phyloP scores from a whole-genome alignment of 2,797 vertebrate genomes.

The Neosilurus mollespiculum region DNA sequence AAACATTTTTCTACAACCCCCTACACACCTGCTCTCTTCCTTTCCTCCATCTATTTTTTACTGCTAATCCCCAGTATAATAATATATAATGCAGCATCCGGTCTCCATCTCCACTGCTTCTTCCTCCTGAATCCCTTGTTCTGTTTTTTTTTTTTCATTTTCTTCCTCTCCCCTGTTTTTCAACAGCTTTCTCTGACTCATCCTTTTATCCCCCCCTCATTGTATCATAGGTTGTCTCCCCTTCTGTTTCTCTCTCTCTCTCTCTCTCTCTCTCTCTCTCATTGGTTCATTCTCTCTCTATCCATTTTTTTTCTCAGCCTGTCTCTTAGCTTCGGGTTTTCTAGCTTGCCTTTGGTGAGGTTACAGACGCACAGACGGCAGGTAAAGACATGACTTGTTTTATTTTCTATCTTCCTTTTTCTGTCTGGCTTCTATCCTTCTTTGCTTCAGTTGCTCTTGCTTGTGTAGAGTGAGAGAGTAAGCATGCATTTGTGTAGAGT shows the following conservation, averaged over 20 bases:
- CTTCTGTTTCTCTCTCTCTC: constrained; percentile 48
- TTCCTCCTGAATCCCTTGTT: constrained; percentile 41
- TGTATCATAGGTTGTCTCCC: constrained; percentile 57
- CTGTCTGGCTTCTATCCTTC: not conserved
- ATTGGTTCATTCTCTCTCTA: constrained; percentile 43
- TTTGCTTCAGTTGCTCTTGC: constrained; percentile 16
- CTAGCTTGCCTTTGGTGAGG: constrained; percentile 63
- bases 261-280: constrained; percentile 51
- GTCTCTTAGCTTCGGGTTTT: constrained; percentile 61
- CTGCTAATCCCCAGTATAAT: constrained; percentile 41
- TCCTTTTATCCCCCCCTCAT: constrained; percentile 66
- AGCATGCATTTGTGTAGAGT: not conserved
- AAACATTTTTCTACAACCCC: too few relatives aligned
- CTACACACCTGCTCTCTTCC: too few relatives aligned
- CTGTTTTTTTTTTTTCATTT: constrained; percentile 40
- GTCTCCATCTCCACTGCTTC: constrained; percentile 45
- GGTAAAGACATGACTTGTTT: constrained; percentile 64
- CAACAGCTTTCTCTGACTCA: constrained; percentile 70
- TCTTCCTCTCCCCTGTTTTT: constrained; percentile 50
- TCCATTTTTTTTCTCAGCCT: too few relatives aligned
- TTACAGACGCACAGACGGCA: constrained; percentile 65
- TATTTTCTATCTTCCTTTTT: constrained; percentile 43
- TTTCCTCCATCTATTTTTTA: constrained; percentile 64
- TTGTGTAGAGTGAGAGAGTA: constrained; percentile 17
- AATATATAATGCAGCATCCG: constrained; percentile 54